Conservation (phyloP, 2,888 invertebrate genomes). For the Candidula unifasciata region DNA sequence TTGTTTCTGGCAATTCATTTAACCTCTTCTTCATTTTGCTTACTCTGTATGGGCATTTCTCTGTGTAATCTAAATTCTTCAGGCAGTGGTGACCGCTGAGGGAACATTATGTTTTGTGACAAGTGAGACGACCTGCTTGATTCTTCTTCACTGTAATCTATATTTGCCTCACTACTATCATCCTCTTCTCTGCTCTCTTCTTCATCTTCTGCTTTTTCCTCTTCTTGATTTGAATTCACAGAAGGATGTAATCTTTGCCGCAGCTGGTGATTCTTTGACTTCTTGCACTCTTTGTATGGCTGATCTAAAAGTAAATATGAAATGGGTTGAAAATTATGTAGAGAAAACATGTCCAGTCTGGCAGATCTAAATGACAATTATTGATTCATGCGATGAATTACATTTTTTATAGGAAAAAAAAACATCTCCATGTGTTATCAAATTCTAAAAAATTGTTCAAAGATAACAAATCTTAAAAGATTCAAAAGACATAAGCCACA, state of each 20-base stretch:
- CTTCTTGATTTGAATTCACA: conserved; percentile 58
- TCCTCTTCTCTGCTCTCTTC: conserved; percentile 57
- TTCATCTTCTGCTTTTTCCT: conserved; percentile 60
- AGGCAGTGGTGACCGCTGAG: conserved; percentile 74
- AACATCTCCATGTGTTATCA: no score
- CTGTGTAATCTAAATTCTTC: conserved; percentile 64
- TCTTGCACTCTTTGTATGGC: conserved; percentile 71
- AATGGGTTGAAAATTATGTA: no score
- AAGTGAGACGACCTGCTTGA: conserved; percentile 71
- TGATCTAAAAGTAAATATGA: conserved; percentile 60
- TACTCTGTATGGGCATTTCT: conserved; percentile 60
- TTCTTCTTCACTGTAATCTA: conserved; percentile 46
- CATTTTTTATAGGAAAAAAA: no score
- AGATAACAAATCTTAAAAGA: no score
- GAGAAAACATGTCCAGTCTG: no score
- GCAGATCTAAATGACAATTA: no score
- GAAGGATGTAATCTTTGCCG: conserved; percentile 62
- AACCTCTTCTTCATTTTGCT: conserved; percentile 6
- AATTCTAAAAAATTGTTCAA: no score
- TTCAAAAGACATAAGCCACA: no score
- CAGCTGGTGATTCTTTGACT: conserved; percentile 70
- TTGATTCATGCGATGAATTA: no score
- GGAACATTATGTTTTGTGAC: conserved; percentile 74
- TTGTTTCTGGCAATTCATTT: not conserved
- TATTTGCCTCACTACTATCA: conserved; percentile 39